Evolutionary conservation across 2,113 vertebrate genomes (phyloP).

Genomic region (Hiodon alosoides): DNA sequence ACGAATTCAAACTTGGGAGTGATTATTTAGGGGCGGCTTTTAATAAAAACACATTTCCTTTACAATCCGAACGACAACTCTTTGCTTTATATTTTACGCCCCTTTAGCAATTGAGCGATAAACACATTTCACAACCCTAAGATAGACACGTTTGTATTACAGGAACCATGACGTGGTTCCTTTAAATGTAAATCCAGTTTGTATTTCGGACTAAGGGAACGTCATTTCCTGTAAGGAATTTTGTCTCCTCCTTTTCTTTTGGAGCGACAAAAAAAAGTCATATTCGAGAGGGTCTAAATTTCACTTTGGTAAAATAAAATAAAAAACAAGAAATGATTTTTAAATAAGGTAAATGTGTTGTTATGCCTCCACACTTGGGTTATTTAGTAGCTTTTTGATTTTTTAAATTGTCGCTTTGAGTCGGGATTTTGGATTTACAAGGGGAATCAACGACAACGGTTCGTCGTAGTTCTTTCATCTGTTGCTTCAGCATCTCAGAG

Average conservation of each 20-base stretch:
- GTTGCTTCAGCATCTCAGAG: conserved; percentile 23
- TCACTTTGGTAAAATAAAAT: background rate
- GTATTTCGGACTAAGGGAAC: conserved; percentile 47
- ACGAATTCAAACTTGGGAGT: too few relatives aligned
- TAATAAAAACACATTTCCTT: too few relatives aligned
- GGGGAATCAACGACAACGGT: conserved; percentile 32
- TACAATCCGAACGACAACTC: too few relatives aligned
- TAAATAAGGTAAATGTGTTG: conserved; percentile 35
- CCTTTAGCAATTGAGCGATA: too few relatives aligned
- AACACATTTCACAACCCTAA: too few relatives aligned
- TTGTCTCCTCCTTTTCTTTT: conserved; percentile 52
- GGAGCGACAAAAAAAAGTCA: conserved; percentile 38
- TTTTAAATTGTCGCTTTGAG: conserved; percentile 45
- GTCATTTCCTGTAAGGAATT: conserved; percentile 59
- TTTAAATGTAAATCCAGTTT: conserved; percentile 60
- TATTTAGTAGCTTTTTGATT: conserved; percentile 20
- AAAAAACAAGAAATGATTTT: conserved; percentile 13
- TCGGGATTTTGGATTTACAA: conserved; percentile 40
- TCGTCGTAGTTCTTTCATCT: conserved; percentile 16
- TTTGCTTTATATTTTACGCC: too few relatives aligned
- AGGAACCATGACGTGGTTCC: conserved; percentile 28
- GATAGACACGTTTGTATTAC: too few relatives aligned
- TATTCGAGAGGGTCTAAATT: background rate
- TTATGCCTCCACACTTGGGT: conserved; percentile 35
- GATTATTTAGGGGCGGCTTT: too few relatives aligned